Percentiles rank a stretch among this genome's conserved stretches.
Evolutionary conservation across 2,888 invertebrate species (phyloP).

Genomic region (Chrysolina haemoptera): DNA sequence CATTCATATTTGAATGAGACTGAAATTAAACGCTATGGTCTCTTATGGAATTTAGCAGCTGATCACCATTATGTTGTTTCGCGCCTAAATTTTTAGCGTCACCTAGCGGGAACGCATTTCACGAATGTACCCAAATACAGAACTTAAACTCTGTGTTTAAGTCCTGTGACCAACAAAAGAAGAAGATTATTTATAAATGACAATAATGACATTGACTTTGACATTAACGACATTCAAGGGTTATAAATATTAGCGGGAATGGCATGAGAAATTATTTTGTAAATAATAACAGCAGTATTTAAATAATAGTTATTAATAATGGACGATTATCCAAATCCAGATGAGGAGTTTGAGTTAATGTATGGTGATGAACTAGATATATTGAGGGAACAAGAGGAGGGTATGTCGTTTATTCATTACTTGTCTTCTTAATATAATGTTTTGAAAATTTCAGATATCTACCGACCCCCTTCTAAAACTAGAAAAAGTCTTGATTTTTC

Average conservation of each 20-base stretch:
- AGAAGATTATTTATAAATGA: too few species aligned
- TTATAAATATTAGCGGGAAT: constrained; percentile 24
- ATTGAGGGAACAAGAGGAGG: constrained; percentile 72
- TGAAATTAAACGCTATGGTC: too few species aligned
- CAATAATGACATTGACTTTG: too few species aligned
- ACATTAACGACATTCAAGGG: neutral
- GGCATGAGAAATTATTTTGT: constrained; percentile 1
- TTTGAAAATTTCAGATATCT: constrained; percentile 47
- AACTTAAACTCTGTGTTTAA: too few species aligned
- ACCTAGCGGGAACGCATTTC: too few species aligned
- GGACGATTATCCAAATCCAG: constrained; percentile 74
- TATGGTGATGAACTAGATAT: constrained; percentile 81
- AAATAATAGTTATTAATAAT: constrained; percentile 60
- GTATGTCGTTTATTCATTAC: constrained; percentile 17
- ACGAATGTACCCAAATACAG: too few species aligned
- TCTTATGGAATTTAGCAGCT: too few species aligned
- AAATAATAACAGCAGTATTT: constrained; percentile 23
- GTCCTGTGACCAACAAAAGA: too few species aligned
- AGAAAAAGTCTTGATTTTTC: constrained; percentile 61
- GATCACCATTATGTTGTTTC: too few species aligned
- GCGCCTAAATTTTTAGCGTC: too few species aligned
- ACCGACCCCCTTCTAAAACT: constrained; percentile 51
- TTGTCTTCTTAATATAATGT: too few species aligned
- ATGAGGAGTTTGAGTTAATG: constrained; percentile 77
- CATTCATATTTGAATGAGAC: too few species aligned